phyloP scores from a whole-genome alignment of 1,140 invertebrate genomes.

The Anastatus disparis region DNA sequence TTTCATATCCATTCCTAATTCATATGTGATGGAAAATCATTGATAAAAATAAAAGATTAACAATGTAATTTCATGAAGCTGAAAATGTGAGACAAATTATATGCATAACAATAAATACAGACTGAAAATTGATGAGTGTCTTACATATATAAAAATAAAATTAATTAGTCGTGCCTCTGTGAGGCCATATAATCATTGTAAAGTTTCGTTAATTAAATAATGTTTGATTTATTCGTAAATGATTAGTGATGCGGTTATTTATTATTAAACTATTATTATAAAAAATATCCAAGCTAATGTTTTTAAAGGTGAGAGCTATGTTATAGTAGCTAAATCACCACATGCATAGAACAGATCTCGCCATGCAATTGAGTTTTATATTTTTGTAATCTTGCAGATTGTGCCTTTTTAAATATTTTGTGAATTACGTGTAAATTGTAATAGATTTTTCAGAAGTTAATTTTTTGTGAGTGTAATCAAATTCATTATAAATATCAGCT shows the following conservation, averaged over 20 bases:
- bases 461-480: conserved; percentile 24
- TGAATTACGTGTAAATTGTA: conserved; percentile 17
- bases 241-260: conserved; percentile 30
- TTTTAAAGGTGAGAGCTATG: conserved; percentile 30
- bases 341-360: conserved; percentile 35
- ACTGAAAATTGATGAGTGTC: conserved; percentile 22
- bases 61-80: conserved; percentile 10
- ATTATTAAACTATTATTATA: conserved; percentile 16
- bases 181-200: conserved; percentile 24
- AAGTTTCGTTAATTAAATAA: not conserved
- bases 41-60: not conserved
- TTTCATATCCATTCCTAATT: conserved; percentile 30
- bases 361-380: conserved; percentile 39
- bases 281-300: conserved; percentile 22
- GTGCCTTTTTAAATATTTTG: conserved; percentile 42
- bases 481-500: conserved; percentile 12
- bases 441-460: conserved; percentile 15
- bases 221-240: conserved; percentile 18
- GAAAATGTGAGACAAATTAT: not conserved
- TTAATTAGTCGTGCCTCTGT: conserved; percentile 26
- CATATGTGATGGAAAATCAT: conserved; percentile 4
- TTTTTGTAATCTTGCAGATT: conserved; percentile 42
- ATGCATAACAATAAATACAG: conserved; percentile 7
- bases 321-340: conserved; percentile 37
- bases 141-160: conserved; percentile 24